These are phyloP conservation scores for Lepidurus couesii DNA, from an alignment of 1,140 invertebrate species.

Conservation along the genomic window DNA sequence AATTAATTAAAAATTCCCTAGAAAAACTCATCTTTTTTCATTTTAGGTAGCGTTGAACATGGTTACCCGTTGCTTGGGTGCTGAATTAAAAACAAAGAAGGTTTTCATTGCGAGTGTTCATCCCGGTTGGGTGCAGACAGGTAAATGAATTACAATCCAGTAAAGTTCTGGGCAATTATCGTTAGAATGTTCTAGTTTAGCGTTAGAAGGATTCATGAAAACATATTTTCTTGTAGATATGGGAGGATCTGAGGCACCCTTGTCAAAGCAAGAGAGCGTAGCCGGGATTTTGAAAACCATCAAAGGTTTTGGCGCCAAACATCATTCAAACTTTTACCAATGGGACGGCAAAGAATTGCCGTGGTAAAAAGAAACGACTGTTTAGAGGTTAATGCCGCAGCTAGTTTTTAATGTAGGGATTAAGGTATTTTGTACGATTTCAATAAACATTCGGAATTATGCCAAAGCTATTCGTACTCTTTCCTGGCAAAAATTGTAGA, in stretches of 20 bases:
- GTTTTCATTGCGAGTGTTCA: slow-evolving; percentile 72
- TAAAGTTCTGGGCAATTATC: not conserved
- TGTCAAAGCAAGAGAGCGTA: slow-evolving; percentile 61
- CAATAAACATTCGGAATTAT: too few relatives aligned
- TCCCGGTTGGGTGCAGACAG: slow-evolving; percentile 79
- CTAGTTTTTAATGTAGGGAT: not conserved
- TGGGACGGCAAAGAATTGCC: slow-evolving; percentile 10
- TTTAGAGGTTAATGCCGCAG: not conserved
- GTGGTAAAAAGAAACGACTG: not conserved
- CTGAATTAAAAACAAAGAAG: slow-evolving; percentile 57
- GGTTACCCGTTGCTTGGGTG: slow-evolving; percentile 74
- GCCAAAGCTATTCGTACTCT: too few relatives aligned
- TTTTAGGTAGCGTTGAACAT: slow-evolving; percentile 76
- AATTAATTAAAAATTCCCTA: not conserved
- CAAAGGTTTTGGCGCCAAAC: slow-evolving; percentile 44
- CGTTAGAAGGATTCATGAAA: not conserved
- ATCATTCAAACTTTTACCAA: slow-evolving; percentile 1
- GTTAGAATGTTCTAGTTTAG: not conserved
- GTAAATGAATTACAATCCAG: not conserved
- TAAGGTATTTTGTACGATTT: too few relatives aligned
- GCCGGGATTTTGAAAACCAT: slow-evolving; percentile 60
- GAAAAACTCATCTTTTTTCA: slow-evolving; percentile 16
- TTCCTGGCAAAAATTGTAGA: too few relatives aligned
- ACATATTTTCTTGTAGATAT: slow-evolving; percentile 21
- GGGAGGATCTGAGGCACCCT: slow-evolving; percentile 55